Evolutionary conservation across 2,888 invertebrate species (phyloP).

Genomic region (Lathronympha strigana): DNA sequence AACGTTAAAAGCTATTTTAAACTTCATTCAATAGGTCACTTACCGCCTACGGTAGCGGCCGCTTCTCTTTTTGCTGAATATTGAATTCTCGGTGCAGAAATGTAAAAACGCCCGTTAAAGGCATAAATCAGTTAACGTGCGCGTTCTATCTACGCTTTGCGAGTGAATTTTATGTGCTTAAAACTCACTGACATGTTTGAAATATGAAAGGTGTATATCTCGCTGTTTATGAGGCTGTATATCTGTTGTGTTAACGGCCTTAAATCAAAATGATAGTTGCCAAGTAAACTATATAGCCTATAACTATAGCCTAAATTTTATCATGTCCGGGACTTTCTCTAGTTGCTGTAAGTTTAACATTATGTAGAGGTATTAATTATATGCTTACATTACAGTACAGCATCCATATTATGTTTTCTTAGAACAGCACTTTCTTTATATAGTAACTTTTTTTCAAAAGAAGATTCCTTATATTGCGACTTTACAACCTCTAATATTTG

Average conservation of each 20-base stretch:
- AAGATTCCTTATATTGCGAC: no score
- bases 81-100: slow-evolving; percentile 71
- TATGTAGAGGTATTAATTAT: no score
- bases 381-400: no score
- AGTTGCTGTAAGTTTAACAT: slow-evolving; percentile 13
- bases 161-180: slow-evolving; percentile 65
- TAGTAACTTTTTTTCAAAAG: no score
- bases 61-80: slow-evolving; percentile 70
- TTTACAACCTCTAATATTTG: no score
- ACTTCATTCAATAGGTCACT: slow-evolving; percentile 40
- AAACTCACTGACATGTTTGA: slow-evolving; percentile 73
- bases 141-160: slow-evolving; percentile 58
- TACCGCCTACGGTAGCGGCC: slow-evolving; percentile 42
- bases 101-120: slow-evolving; percentile 76
- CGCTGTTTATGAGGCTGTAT: slow-evolving; percentile 57
- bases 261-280: slow-evolving; percentile 68
- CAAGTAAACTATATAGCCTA: no score
- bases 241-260: slow-evolving; percentile 68
- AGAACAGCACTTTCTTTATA: no score
- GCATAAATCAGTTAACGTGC: slow-evolving; percentile 74
- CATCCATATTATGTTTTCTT: no score
- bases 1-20: slow-evolving; percentile 24
- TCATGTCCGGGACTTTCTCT: slow-evolving; percentile 29
- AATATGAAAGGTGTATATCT: slow-evolving; percentile 75
- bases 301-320: slow-evolving; percentile 45